Evolutionary conservation across 2,797 vertebrate species (phyloP).

Genomic region (Acomys russatus): DNA sequence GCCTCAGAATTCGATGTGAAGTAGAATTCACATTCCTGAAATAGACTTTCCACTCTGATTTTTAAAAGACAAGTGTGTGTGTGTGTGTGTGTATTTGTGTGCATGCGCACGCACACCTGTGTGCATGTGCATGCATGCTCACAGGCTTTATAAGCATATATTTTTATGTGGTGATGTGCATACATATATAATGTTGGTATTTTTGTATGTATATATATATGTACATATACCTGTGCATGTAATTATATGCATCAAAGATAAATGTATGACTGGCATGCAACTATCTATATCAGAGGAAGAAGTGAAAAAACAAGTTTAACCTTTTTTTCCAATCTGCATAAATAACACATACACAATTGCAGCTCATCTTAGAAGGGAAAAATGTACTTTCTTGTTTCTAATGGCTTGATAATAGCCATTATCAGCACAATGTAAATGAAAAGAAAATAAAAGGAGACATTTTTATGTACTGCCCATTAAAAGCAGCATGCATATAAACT

Average conservation of each 20-base stretch:
- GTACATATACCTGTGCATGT: neutral
- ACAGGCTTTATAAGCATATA: neutral
- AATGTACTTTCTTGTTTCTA: constrained; percentile 78
- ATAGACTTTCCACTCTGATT: constrained; percentile 60
- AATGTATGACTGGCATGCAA: constrained; percentile 63
- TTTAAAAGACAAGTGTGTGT: constrained; percentile 14
- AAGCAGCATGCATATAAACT: constrained; percentile 73
- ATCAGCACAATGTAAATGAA: constrained; percentile 84
- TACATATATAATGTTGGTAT: neutral
- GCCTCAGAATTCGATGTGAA: constrained; percentile 19
- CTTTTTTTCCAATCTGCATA: constrained; percentile 62
- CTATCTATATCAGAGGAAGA: constrained; percentile 68
- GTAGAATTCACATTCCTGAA: neutral
- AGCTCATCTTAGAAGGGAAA: constrained; percentile 73
- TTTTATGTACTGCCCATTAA: constrained; percentile 83
- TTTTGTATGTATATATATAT: neutral
- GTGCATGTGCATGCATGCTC: neutral
- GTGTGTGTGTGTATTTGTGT: neutral
- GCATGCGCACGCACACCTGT: too few species aligned
- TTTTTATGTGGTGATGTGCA: neutral
- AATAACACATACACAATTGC: constrained; percentile 65
- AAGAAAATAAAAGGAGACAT: constrained; percentile 83
- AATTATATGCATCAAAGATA: constrained; percentile 31
- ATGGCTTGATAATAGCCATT: constrained; percentile 79
- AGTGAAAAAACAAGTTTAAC: constrained; percentile 64